A percentile compares a stretch with the other conserved stretches of the same genome.
Evolutionary conservation across 2,113 vertebrate species (phyloP).

Genomic region (Sorex fumeus): DNA sequence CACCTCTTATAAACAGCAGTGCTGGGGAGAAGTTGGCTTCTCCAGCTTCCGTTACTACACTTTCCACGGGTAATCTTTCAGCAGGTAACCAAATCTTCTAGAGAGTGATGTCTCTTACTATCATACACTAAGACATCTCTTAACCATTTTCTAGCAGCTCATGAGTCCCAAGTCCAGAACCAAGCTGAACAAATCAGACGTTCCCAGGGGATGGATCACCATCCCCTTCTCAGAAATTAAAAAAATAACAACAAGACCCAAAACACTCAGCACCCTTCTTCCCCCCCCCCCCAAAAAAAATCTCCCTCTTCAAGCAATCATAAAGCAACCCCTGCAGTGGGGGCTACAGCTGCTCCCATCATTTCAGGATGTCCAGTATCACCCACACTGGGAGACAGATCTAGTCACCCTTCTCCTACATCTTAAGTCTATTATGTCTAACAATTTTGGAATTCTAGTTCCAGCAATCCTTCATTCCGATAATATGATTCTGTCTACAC

Average conservation of each 20-base stretch:
- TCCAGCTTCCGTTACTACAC: not conserved
- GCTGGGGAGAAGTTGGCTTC: not conserved
- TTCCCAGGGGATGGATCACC: no score
- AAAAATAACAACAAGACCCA: no score
- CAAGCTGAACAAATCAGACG: not conserved
- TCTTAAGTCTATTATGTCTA: not conserved
- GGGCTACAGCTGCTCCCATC: no score
- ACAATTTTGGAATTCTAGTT: slow-evolving; percentile 5
- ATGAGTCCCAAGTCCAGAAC: slow-evolving; percentile 11
- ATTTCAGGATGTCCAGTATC: no score
- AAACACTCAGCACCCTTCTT: no score
- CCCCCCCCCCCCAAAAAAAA: no score
- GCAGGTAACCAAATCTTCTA: slow-evolving; percentile 24
- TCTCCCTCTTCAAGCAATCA: no score
- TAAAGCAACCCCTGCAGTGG: no score
- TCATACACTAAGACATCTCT: slow-evolving; percentile 35
- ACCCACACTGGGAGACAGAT: not conserved
- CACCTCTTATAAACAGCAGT: not conserved
- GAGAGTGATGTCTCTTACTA: not conserved
- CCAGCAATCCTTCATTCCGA: not conserved
- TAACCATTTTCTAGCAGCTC: not conserved
- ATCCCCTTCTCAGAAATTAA: no score
- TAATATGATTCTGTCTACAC: slow-evolving; percentile 1
- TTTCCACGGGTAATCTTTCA: not conserved
- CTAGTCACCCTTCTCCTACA: not conserved